Evolutionary conservation across 1,140 invertebrate species (phyloP).

Genomic region (Drosophila rhopaloa): DNA sequence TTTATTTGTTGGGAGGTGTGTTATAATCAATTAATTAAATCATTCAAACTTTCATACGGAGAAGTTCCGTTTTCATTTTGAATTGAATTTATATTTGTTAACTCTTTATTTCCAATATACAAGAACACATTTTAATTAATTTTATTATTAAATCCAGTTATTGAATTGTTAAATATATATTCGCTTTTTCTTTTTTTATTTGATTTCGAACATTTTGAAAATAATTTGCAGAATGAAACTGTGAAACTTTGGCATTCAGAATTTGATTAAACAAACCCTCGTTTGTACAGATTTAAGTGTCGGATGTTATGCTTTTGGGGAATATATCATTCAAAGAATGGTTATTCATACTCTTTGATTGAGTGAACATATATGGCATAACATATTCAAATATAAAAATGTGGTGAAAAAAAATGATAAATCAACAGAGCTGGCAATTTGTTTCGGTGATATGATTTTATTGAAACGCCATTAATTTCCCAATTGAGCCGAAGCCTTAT

Average conservation of each 20-base stretch:
- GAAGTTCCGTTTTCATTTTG: not conserved
- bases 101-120: not conserved
- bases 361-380: conserved; percentile 3
- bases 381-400: conserved; percentile 13
- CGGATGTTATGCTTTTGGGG: conserved; percentile 1
- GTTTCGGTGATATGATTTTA: conserved; percentile 2
- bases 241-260: not conserved
- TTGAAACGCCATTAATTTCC: conserved; percentile 7
- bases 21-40: conserved; percentile 18
- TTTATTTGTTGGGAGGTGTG: not conserved
- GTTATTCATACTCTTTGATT: conserved; percentile 29
- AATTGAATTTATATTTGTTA: not conserved
- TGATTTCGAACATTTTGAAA: too few relatives aligned
- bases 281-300: conserved; percentile 15
- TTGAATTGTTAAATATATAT: not conserved
- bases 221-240: too few relatives aligned
- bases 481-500: conserved; percentile 9
- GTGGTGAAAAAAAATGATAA: not conserved
- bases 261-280: not conserved
- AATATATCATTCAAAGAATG: not conserved
- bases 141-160: too few relatives aligned
- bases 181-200: not conserved
- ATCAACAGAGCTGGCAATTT: not conserved
- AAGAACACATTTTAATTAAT: conserved; percentile 3
- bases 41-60: not conserved